Base-by-base conservation (phyloP, 2,888 invertebrate genomes). In the Philhelius pedissequus region DNA sequence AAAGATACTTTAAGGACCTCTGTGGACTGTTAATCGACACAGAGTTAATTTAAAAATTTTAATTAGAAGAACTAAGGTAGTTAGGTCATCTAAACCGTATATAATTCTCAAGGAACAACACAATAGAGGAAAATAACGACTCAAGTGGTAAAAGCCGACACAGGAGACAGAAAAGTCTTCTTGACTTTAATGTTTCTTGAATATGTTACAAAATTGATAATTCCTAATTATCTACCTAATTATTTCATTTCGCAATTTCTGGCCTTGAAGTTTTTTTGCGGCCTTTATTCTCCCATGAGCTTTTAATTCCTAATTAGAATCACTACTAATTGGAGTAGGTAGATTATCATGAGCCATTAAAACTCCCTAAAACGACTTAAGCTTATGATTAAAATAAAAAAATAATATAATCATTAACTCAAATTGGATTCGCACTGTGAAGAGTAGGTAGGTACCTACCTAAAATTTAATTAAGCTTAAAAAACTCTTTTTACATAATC, bases 341-440 rank as follows among this genome's bases (percentile, higher is more conserved):
- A 5, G 13, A n/a, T n/a, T 5, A 45, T 45, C 20, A 48, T n/a
- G 13, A 48, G 48, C 7, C 25, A 48, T 48, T 25, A n/a, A 48
- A 48, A 25, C 48, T 48, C 7, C 25, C 3, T 7, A 18, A 62
- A 43, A 30, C 6, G 2, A 18, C 27, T 27, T 30, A 38, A 58
- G 15, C 58, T 58, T 40, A 50, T n/a, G n/a, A 3, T 25, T 20
- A 4, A 54, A 54, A 40, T 38, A n/a, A n/a, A n/a, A n/a, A n/a
- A n/a, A n/a, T n/a, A n/a, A n/a, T n/a, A n/a, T n/a, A 75, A 80
- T 81, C 81, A 77, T 81, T 76, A 78, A 78, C 60, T 77, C 64
- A 60, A 73, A 66, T 77, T 73, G 50, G 45, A 68, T 54, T 27
- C 35, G 56, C 35, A 30, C 4, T n/a, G 5, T 18, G 0, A 20